A percentile compares a stretch with the other conserved stretches of the same genome.
Conservation (phyloP, 2,113 vertebrate species). For the Thermophis baileyi region DNA sequence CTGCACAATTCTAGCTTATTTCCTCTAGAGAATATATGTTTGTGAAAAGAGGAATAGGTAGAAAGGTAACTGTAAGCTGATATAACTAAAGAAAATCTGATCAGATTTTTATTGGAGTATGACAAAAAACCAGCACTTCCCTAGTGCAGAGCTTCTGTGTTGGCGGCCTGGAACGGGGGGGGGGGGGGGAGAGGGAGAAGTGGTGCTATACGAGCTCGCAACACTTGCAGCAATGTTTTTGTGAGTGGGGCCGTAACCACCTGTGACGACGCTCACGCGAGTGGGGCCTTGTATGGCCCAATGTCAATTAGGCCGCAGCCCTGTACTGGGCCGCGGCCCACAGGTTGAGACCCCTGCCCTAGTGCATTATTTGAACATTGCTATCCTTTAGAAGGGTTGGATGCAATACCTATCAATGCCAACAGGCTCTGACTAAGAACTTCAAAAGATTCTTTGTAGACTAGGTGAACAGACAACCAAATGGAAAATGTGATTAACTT, state of each 20-base stretch:
- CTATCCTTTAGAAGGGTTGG: neutral
- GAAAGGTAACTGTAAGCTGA: neutral
- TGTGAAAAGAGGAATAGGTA: neutral
- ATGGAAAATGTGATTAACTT: neutral
- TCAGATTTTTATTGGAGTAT: neutral
- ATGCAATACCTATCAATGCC: neutral
- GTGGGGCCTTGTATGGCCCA: no score
- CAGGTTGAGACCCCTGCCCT: no score
- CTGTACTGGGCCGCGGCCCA: fast-evolving
- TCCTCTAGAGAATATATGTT: neutral
- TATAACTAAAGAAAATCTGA: neutral
- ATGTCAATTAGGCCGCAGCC: no score
- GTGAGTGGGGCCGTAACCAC: no score
- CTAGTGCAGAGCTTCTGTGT: neutral
- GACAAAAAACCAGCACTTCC: neutral
- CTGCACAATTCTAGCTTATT: neutral
- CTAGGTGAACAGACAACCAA: neutral
- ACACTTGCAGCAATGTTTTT: no score
- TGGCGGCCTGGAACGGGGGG: no score
- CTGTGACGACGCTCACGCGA: no score
- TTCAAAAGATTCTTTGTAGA: neutral
- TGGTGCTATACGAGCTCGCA: no score
- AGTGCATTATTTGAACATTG: neutral
- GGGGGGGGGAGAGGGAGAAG: no score
- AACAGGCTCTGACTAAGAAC: neutral